Conservation (phyloP, 1,140 invertebrate species). For the Andricus grossulariae region DNA sequence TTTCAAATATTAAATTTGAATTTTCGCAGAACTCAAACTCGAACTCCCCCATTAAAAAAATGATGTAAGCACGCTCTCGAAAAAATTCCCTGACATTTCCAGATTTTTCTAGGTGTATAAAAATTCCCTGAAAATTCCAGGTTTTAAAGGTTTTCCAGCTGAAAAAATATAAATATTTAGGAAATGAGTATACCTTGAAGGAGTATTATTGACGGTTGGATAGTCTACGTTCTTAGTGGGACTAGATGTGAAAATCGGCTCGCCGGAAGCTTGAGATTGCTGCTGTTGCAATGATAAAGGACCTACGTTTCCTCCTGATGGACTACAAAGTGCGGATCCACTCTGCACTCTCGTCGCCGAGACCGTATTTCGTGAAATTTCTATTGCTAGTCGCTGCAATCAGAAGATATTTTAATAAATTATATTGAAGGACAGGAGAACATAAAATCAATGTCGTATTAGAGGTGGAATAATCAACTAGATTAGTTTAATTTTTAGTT, state of each 20-base stretch:
- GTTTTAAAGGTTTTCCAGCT: no score
- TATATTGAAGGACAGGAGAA: no score
- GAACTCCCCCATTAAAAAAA: no score
- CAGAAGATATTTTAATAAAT: constrained; percentile 35
- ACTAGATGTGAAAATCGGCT: constrained; percentile 51
- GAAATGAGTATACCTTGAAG: constrained; percentile 50
- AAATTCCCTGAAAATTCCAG: no score
- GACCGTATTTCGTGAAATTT: constrained; percentile 79
- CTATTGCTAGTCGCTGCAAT: constrained; percentile 81
- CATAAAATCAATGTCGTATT: no score
- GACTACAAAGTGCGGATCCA: constrained; percentile 44
- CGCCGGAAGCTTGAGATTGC: constrained; percentile 47
- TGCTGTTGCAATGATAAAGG: constrained; percentile 49
- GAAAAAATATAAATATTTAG: constrained; percentile 37
- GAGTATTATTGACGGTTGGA: constrained; percentile 52
- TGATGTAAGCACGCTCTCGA: no score
- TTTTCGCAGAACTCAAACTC: no score
- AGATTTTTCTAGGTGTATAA: no score
- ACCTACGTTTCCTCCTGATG: constrained; percentile 49
- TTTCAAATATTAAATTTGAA: no score
- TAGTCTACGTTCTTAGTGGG: constrained; percentile 59
- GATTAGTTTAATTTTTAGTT: no score
- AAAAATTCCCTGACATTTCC: no score
- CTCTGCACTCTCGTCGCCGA: constrained; percentile 71
- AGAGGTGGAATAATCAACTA: no score